Conservation (phyloP, 1,140 invertebrate genomes). For the Acyrthosiphon pisum region DNA sequence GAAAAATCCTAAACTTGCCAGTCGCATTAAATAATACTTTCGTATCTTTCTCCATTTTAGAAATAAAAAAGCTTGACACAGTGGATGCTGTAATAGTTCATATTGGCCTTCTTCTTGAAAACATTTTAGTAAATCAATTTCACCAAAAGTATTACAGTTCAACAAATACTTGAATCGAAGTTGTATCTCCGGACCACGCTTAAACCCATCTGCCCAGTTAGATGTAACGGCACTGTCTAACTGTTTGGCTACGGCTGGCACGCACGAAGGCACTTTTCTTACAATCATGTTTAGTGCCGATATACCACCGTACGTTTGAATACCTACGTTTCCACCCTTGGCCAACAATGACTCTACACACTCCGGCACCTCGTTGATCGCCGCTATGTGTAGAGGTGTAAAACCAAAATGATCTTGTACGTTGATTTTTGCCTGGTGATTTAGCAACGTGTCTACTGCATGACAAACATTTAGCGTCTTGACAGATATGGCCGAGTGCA, state of each 20-base stretch:
- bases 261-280: slow-evolving; percentile 80
- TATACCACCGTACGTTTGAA: slow-evolving; percentile 81
- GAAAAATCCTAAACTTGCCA: slow-evolving; percentile 81
- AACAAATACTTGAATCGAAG: slow-evolving; percentile 80
- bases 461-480: slow-evolving; percentile 77
- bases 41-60: slow-evolving; percentile 88
- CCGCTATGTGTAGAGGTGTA: slow-evolving; percentile 86
- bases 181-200: slow-evolving; percentile 79
- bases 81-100: slow-evolving; percentile 79
- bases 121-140: slow-evolving; percentile 81
- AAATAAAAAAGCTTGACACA: slow-evolving; percentile 82
- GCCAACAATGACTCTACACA: slow-evolving; percentile 83
- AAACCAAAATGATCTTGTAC: slow-evolving; percentile 87
- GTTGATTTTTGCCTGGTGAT: slow-evolving; percentile 82
- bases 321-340: slow-evolving; percentile 83
- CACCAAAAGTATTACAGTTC: slow-evolving; percentile 77
- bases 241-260: slow-evolving; percentile 77
- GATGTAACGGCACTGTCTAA: slow-evolving; percentile 78
- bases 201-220: slow-evolving; percentile 78
- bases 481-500: slow-evolving; percentile 79
- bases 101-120: slow-evolving; percentile 85
- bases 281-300: slow-evolving; percentile 82
- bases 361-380: slow-evolving; percentile 80
- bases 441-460: slow-evolving; percentile 75
- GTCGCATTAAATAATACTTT: slow-evolving; percentile 81